phyloP scores from a whole-genome alignment of 2,797 vertebrate genomes.

The Cyclura pinguis region DNA sequence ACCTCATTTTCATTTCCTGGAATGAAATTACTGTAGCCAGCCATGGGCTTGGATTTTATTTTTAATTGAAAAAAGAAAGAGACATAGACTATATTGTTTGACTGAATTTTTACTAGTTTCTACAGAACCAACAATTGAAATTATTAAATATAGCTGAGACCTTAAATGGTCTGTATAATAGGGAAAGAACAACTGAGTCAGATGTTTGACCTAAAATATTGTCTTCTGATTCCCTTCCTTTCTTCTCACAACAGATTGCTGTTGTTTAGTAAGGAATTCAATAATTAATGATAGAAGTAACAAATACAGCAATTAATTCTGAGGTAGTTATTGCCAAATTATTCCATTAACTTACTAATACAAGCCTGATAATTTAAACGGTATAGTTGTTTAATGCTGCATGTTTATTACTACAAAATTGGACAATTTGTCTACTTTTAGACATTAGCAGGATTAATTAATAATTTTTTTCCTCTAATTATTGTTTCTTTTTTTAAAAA shows the following conservation, averaged over 20 bases:
- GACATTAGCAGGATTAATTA: not conserved
- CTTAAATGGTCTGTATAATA: constrained; percentile 8
- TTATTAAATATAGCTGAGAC: not conserved
- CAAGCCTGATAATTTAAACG: not conserved
- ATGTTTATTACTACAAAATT: not conserved
- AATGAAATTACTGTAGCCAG: constrained; percentile 22
- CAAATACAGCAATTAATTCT: not conserved
- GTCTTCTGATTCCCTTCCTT: not conserved
- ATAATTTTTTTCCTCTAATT: not conserved
- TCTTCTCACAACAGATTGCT: not conserved
- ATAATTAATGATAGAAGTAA: not conserved
- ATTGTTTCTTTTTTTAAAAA: not conserved
- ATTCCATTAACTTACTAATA: not conserved
- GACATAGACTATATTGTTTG: not conserved
- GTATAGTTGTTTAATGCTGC: not conserved
- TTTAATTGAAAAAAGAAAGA: not conserved
- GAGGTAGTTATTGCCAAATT: not conserved
- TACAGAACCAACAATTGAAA: constrained; percentile 4
- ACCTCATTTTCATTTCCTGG: not conserved
- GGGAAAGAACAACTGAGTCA: not conserved
- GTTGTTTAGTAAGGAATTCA: not conserved
- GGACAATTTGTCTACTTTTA: not conserved
- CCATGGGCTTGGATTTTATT: not conserved
- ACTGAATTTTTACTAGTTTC: not conserved
- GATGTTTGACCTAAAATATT: constrained; percentile 12